Percentiles rank a stretch among this genome's conserved stretches.
These are phyloP conservation scores for Zingel zingel DNA, from an alignment of 2,113 vertebrate genomes.

Conservation along the genomic window DNA sequence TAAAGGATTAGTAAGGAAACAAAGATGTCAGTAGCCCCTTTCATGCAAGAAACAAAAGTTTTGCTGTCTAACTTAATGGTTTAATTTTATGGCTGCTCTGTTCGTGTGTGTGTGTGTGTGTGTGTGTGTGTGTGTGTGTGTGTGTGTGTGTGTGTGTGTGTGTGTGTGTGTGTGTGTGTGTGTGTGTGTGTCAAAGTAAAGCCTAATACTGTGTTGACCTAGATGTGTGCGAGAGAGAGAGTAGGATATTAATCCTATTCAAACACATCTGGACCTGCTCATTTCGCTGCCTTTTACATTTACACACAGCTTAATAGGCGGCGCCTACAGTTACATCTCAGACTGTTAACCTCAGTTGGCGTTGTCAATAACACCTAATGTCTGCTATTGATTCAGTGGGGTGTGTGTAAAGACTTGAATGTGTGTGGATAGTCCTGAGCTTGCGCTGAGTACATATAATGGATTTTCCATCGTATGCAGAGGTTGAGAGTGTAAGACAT, in stretches of 20 bases:
- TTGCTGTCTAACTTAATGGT: background rate
- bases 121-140: background rate
- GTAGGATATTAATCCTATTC: conserved; percentile 38
- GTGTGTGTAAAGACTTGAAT: conserved; percentile 28
- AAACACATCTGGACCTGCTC: conserved; percentile 50
- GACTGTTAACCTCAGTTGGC: conserved; percentile 72
- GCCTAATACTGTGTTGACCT: conserved; percentile 7
- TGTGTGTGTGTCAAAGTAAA: background rate
- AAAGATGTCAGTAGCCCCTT: background rate
- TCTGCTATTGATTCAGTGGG: conserved; percentile 64
- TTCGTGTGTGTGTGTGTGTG: background rate
- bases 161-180: background rate
- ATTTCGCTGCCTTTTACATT: conserved; percentile 58
- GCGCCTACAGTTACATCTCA: conserved; percentile 39
- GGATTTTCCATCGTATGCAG: conserved; percentile 48
- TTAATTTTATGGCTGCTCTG: conserved; percentile 8
- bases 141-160: background rate
- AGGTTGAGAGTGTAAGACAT: conserved; percentile 36
- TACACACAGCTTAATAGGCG: conserved; percentile 48
- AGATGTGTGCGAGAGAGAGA: conserved; percentile 11
- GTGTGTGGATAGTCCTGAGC: conserved; percentile 1
- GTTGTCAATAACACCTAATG: conserved; percentile 78
- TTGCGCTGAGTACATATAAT: conserved; percentile 42
- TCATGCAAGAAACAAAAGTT: conserved; percentile 12
- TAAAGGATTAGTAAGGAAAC: conserved; percentile 31